Evolutionary conservation across 2,888 invertebrate species (phyloP), one percentile per base, ranked within the genome.

Genomic region (Clostera curtula): DNA sequence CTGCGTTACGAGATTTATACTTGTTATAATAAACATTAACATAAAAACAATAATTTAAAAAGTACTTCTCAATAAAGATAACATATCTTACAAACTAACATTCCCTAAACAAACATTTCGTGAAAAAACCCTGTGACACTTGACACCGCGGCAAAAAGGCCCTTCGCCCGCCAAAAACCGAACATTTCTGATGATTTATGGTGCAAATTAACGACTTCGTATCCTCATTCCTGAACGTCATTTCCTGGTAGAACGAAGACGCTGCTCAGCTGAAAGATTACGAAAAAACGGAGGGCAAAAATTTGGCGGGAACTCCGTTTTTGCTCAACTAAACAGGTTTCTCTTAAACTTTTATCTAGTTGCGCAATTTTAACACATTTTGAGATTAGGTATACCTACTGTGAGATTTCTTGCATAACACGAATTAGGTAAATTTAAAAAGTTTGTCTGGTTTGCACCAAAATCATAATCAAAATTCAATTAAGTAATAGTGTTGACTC

Each of bases 111-210:
- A 53, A 44, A 41, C 41, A 29, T n/a, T 36, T 22, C 13, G 8
- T 17, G 27, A 31, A 40, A 57, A 63, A 64, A 66, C 59, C 54
- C 46, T 49, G 43, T 64, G 79, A 63, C 74, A 77, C 47, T 39
- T 48, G 69, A 79, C 56, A 63, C 56, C 41, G 40, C 61, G 55
- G 60, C 75, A 76, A 76, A 75, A 79, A 77, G 67, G 52, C 42
- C 56, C 49, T 52, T 48, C 55, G 54, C 53, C 64, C 57, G 61
- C 64, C 67, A 64, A 62, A 72, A 73, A 70, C 62, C 47, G 43
- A 58, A 73, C 79, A 72, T 77, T 76, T 66, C 64, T 73, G 79
- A 80, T 83, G 83, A 83, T 83, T 83, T 83, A 83, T 83, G 83
- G 63, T 62, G 71, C 77, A 82, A 82, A 83, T 83, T 83, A 83